These are phyloP conservation scores for Junco hyemalis DNA, from an alignment of 2,113 vertebrate genomes.

Conservation along the genomic window DNA sequence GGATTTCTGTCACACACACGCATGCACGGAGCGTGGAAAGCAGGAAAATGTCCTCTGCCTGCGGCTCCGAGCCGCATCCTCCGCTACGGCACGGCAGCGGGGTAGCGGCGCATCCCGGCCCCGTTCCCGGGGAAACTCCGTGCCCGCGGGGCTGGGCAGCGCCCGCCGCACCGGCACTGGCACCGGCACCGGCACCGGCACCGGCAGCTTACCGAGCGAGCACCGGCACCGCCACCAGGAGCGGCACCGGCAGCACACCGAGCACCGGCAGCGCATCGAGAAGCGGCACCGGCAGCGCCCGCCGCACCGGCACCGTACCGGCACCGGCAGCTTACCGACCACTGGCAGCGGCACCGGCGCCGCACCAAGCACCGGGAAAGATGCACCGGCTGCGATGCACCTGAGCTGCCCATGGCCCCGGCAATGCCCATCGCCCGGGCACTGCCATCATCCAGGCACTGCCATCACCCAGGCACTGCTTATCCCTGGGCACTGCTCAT, in stretches of 20 bases:
- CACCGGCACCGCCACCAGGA: too few relatives aligned
- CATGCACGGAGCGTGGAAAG: neutral
- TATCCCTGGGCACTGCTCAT: neutral
- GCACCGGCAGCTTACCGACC: too few relatives aligned
- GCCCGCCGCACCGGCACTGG: neutral
- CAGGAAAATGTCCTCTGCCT: conserved; percentile 25
- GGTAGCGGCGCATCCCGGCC: neutral
- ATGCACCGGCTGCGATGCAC: neutral
- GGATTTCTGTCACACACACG: neutral
- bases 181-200: neutral
- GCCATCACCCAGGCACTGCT: neutral
- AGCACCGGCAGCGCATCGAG: too few relatives aligned
- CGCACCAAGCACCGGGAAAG: too few relatives aligned
- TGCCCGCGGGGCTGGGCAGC: neutral
- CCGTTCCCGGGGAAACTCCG: neutral
- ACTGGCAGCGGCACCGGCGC: too few relatives aligned
- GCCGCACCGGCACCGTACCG: too few relatives aligned
- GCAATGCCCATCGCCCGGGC: neutral
- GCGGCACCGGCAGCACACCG: too few relatives aligned
- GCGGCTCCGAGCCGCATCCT: neutral
- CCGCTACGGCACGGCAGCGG: rapidly evolving
- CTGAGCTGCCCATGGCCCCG: neutral
- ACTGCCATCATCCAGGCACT: neutral
- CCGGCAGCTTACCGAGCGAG: too few relatives aligned
- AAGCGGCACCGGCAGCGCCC: neutral